Percentiles rank a stretch among this genome's conserved stretches.
Evolutionary conservation across 1,140 invertebrate species (phyloP).

Genomic region (Steinernema khuongi): DNA sequence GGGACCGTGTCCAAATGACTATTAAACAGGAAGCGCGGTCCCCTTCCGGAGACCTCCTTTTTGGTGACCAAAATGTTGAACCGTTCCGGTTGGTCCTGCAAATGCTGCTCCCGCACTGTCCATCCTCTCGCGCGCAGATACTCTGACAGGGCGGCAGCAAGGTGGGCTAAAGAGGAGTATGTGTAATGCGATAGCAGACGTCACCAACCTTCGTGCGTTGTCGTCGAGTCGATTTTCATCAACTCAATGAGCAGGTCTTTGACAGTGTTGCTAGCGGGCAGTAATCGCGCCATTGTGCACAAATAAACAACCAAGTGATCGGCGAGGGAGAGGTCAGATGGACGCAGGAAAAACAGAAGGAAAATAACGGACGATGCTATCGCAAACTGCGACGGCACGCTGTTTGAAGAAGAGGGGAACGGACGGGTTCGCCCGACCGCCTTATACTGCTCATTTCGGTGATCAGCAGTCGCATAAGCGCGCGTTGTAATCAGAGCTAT

Average conservation of each 20-base stretch:
- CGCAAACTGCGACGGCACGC: too few species aligned
- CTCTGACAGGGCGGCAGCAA: conserved; percentile 34
- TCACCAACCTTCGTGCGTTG: conserved; percentile 43
- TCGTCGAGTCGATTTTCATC: conserved; percentile 49
- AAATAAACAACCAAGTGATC: not conserved
- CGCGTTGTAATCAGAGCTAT: too few species aligned
- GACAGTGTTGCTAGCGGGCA: not conserved
- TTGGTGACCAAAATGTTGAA: conserved; percentile 40
- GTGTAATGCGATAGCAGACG: not conserved
- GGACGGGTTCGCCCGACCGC: too few species aligned
- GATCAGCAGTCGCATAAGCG: too few species aligned
- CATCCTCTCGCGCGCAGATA: conserved; percentile 39
- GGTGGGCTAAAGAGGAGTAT: not conserved
- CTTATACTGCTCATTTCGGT: too few species aligned
- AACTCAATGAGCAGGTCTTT: conserved; percentile 40
- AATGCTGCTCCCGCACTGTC: conserved; percentile 34
- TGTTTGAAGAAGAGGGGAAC: too few species aligned
- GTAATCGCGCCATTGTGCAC: not conserved
- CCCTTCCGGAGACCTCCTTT: conserved; percentile 17
- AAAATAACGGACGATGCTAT: too few species aligned
- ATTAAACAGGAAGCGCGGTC: conserved; percentile 41
- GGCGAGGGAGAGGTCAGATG: too few species aligned
- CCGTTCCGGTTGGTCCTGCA: conserved; percentile 23
- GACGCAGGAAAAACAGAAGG: too few species aligned
- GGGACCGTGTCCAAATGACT: conserved; percentile 52